Conservation (phyloP, 2,797 vertebrate genomes). For the Poecilia velifera region DNA sequence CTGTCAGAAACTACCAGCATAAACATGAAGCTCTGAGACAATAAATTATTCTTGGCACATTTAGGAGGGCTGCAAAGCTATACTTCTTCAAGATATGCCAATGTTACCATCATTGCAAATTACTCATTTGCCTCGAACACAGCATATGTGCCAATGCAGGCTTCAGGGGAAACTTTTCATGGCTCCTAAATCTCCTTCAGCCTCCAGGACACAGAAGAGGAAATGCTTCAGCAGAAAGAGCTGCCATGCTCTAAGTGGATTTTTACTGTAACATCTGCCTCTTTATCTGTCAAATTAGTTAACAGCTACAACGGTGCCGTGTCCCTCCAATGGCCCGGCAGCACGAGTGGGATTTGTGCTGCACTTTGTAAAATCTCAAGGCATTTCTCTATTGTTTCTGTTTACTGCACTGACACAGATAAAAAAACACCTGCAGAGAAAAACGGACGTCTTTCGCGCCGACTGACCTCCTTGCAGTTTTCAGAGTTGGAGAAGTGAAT, state of each 20-base stretch:
- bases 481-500: conserved; percentile 99
- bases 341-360: conserved; percentile 15
- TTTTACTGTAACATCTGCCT: conserved; percentile 54
- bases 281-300: conserved; percentile 50
- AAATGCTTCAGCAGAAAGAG: conserved; percentile 35
- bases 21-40: conserved; percentile 17
- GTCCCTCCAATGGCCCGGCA: conserved; percentile 39
- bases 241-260: conserved; percentile 26
- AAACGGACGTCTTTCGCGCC: neutral
- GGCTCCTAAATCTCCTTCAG: conserved; percentile 48
- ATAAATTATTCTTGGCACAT: conserved; percentile 20
- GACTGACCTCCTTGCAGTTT: conserved; percentile 97
- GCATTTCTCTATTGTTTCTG: conserved; percentile 15
- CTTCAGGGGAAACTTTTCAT: conserved; percentile 44
- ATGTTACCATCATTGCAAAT: conserved; percentile 42
- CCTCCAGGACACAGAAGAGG: conserved; percentile 36
- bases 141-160: conserved; percentile 43
- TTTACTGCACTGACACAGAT: conserved; percentile 4
- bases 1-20: conserved; percentile 9
- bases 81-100: conserved; percentile 32
- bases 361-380: conserved; percentile 19
- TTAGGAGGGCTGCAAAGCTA: conserved; percentile 17
- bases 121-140: conserved; percentile 25
- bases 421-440: conserved; percentile 15
- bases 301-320: conserved; percentile 40